Evolutionary conservation across 2,797 vertebrate genomes (phyloP).

Genomic region (Pangasius krempfi): DNA sequence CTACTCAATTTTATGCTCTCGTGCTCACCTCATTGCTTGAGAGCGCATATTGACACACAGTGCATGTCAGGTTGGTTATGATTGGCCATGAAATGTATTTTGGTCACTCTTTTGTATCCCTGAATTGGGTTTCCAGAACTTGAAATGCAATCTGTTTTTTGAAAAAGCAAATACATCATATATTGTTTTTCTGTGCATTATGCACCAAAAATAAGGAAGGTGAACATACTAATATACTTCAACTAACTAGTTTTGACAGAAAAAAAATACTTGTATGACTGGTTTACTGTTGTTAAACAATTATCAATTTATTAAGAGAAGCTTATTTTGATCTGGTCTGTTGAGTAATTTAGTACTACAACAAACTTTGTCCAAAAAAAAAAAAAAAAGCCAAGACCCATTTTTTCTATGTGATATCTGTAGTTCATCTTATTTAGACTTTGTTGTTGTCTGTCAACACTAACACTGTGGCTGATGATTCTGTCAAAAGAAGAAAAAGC

Average conservation of each 20-base stretch:
- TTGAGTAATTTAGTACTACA: background rate
- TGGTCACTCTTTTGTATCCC: conserved; percentile 58
- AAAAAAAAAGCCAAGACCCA: background rate
- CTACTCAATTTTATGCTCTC: conserved; percentile 72
- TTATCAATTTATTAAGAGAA: background rate
- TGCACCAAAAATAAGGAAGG: background rate
- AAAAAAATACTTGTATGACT: background rate
- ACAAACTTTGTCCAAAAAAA: background rate
- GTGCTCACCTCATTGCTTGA: conserved; percentile 61
- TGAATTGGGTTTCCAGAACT: conserved; percentile 49
- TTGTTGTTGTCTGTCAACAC: background rate
- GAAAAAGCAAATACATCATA: background rate
- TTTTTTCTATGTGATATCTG: background rate
- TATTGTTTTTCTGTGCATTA: background rate
- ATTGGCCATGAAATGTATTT: conserved; percentile 56
- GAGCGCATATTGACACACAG: conserved; percentile 61
- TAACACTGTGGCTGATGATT: background rate
- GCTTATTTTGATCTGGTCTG: background rate
- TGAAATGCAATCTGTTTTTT: conserved; percentile 13
- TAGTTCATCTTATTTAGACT: background rate
- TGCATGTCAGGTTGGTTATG: conserved; percentile 62
- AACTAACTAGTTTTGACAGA: background rate
- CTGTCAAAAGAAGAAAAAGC: background rate
- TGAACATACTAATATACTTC: background rate
- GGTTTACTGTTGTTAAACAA: conserved; percentile 4